Base-by-base conservation (phyloP, 2,797 vertebrate species). In the Poeciliopsis paucimaculata region DNA sequence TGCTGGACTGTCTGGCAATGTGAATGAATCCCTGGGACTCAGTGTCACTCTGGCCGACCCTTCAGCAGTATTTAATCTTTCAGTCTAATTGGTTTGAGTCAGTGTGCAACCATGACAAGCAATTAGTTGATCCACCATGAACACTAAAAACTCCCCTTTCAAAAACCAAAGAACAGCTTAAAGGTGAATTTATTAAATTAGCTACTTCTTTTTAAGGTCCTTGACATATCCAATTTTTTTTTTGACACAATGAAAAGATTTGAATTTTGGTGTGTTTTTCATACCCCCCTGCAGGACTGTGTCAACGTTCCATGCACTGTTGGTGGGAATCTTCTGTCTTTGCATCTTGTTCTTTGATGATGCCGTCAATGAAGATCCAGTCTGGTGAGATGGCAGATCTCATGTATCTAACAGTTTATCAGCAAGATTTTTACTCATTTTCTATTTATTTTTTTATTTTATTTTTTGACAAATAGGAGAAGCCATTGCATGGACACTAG, bases 231-330 rank as follows among this genome's bases (percentile, higher is more conserved):
- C 18, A 31, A 10, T 0, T 60, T 49, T 76, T 66, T 8, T 31
- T n/a, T 49, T 20, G 15, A 72, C 45, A 72, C 41, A 43, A 5
- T 72, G 26, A 84, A 36, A 13, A 28, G 39, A 77, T 78, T 51
- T 39, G 84, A 11, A 72, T 1, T 8, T 4, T 23, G 68, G n/a
- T 84, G 13, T 68, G 7, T 49, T 26, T 46, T 77, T 23, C 23
- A 20, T 45, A 71, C 55, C 72, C 77, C 49, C 36, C 11, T 90
- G 85, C 93, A 99, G 98, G 96, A 97, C 98, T 4, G 98, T 97
- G 85, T 99, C 98, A 66, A 98, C 98, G 0, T 96, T 98, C 94
- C 98, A 99, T 0, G 98, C 98, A 43, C 92, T 98, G 90, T 84
- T 99, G 91, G 98, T 99, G 81, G 98, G 98, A 87, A 86, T 95